Percentiles rank a stretch among this genome's conserved stretches.
Evolutionary conservation across 2,797 vertebrate species (phyloP).

Genomic region (Cynodonichthys magdalenae): DNA sequence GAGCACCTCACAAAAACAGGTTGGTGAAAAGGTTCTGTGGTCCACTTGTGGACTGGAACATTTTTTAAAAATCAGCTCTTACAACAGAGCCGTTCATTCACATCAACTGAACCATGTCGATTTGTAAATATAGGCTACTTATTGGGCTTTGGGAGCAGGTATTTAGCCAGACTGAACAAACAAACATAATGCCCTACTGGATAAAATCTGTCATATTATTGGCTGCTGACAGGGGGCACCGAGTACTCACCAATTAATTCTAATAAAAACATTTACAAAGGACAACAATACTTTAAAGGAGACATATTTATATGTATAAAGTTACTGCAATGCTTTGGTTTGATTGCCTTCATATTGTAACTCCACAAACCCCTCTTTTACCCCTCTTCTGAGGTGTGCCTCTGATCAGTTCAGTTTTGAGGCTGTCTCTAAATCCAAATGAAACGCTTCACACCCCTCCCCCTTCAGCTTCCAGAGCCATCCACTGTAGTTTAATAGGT

Average conservation of each 20-base stretch:
- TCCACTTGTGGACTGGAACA: slow-evolving; percentile 31
- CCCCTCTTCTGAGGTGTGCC: too few species aligned
- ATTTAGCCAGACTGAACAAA: slow-evolving; percentile 34
- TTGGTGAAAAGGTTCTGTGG: slow-evolving; percentile 31
- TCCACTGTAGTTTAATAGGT: too few species aligned
- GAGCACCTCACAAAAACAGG: slow-evolving; percentile 34
- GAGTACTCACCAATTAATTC: slow-evolving; percentile 44
- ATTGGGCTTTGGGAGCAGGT: slow-evolving; percentile 29
- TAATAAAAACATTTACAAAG: slow-evolving; percentile 55
- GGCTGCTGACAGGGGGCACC: slow-evolving; percentile 63
- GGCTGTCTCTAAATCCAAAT: too few species aligned
- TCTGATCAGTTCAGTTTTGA: too few species aligned
- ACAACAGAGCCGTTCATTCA: slow-evolving; percentile 36
- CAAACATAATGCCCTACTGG: slow-evolving; percentile 15
- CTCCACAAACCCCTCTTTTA: too few species aligned
- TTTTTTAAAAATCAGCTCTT: slow-evolving; percentile 41
- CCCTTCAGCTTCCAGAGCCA: too few species aligned
- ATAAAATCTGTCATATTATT: slow-evolving; percentile 17
- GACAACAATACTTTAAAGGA: too few species aligned
- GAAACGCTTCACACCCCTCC: too few species aligned
- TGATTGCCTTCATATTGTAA: too few species aligned
- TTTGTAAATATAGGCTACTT: slow-evolving; percentile 59
- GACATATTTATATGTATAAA: too few species aligned
- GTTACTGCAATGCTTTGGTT: too few species aligned
- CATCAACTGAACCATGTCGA: slow-evolving; percentile 46